Conservation (phyloP, 2,888 invertebrate species). For the Acanthosepion lycidas region DNA sequence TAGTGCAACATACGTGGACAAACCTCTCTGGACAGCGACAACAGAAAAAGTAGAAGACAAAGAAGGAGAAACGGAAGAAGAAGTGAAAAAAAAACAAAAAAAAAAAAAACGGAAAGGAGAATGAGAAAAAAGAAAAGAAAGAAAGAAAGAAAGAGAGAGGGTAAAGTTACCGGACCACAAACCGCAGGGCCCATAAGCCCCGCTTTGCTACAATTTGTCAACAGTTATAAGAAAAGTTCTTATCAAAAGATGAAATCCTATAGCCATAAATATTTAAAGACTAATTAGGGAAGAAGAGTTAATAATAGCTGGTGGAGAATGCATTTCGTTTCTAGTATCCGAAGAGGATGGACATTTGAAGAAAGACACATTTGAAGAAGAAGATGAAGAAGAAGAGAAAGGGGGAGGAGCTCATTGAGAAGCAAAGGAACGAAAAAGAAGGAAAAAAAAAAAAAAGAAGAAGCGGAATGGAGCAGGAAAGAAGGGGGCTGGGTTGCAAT, state of each 20-base stretch:
- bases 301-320: no score
- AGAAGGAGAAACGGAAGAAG: background rate
- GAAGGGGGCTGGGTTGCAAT: background rate
- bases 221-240: conserved; percentile 22
- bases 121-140: background rate
- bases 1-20: no score
- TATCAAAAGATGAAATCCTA: background rate
- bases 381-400: no score
- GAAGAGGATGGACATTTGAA: no score
- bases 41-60: background rate
- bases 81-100: background rate
- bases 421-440: background rate
- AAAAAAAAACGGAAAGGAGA: background rate
- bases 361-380: no score
- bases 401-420: background rate
- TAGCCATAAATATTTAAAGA: background rate
- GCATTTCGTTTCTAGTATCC: no score
- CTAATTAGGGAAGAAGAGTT: background rate
- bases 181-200: background rate
- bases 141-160: background rate
- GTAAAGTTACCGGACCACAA: background rate
- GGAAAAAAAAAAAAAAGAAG: no score
- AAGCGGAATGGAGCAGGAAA: background rate
- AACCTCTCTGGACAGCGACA: no score
- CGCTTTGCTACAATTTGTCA: conserved; percentile 33